Evolutionary conservation across 2,888 invertebrate species (phyloP).

Genomic region (Carcina quercana): DNA sequence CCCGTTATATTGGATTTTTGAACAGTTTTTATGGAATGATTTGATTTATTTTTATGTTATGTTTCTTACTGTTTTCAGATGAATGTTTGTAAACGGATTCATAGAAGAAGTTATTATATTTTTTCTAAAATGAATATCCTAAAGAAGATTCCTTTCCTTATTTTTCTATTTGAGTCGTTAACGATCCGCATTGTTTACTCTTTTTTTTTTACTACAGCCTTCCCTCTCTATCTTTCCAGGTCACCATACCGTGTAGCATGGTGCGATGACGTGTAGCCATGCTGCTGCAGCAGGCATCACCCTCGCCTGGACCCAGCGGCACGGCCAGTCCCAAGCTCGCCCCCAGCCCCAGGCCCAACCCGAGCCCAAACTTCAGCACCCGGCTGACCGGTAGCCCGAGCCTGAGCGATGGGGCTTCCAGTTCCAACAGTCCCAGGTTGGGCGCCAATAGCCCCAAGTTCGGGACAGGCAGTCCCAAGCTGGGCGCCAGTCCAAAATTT

Average conservation of each 20-base stretch:
- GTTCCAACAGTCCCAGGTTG: slow-evolving; percentile 38
- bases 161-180: slow-evolving; percentile 3
- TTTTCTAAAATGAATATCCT: too few relatives aligned
- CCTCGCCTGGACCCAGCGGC: slow-evolving; percentile 69
- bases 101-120: too few relatives aligned
- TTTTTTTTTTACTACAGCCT: too few relatives aligned
- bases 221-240: slow-evolving; percentile 42
- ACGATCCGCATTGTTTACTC: too few relatives aligned
- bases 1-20: too few relatives aligned
- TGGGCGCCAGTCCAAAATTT: slow-evolving; percentile 54
- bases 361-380: slow-evolving; percentile 33
- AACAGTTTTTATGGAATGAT: too few relatives aligned
- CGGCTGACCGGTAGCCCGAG: slow-evolving; percentile 45
- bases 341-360: slow-evolving; percentile 47
- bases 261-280: slow-evolving; percentile 64
- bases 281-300: slow-evolving; percentile 69
- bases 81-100: too few relatives aligned
- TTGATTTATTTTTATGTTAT: too few relatives aligned
- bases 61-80: too few relatives aligned
- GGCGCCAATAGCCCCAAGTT: slow-evolving; percentile 37
- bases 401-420: slow-evolving; percentile 45
- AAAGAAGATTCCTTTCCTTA: neutral
- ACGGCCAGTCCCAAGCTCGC: slow-evolving; percentile 58
- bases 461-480: slow-evolving; percentile 32
- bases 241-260: slow-evolving; percentile 37